Base-by-base conservation (phyloP, 2,888 invertebrate species). In the Neoitamus cyanurus region DNA sequence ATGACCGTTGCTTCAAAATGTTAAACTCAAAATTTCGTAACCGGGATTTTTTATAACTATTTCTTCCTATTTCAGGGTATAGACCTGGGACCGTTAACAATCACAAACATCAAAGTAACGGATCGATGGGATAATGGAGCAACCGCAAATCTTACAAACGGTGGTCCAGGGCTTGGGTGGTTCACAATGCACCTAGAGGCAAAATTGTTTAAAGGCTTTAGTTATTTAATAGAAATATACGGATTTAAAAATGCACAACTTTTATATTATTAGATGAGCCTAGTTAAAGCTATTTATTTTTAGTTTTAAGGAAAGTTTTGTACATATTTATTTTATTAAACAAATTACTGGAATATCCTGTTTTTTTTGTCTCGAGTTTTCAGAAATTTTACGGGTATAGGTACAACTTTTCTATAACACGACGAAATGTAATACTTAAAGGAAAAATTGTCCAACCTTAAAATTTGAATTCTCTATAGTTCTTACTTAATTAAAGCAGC, bases 151-250 rank as follows among this genome's bases (percentile, higher is more conserved):
- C 46, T 77, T 11, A 20, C 42, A 28, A 77, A 46, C n/a, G 77
- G 77, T 46, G 77, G 77, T n/a, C 77, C 77, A 46, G 77, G 46
- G 3, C 7, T 15, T 9, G 46, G 30, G 9, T 25, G 7, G n/a
- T 11, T 46, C 46, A 1, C 20, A 15, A 42, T 77, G 25, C 77
- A 42, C n/a, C 7, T 77, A 1, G 30, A 77, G 25, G 42, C 77
- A 13, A 77, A 77, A 77, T 37, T 13, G 30, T 46, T 77, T 15
- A 77, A 77, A 77, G 77, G 77, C 20, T 77, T 46, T 46, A 77
- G 77, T 77, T 77, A 36, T 42, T 30, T 77, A 25, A 15, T 77
- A 13, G 77, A 77, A 77, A 25, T 77, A 46, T 77, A 77, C 13
- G 77, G 77, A 7, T n/a, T n/a, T 70, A 70, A 30, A 30, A 13